Base-by-base conservation (phyloP, 2,888 invertebrate species). In the Dryobota labecula region DNA sequence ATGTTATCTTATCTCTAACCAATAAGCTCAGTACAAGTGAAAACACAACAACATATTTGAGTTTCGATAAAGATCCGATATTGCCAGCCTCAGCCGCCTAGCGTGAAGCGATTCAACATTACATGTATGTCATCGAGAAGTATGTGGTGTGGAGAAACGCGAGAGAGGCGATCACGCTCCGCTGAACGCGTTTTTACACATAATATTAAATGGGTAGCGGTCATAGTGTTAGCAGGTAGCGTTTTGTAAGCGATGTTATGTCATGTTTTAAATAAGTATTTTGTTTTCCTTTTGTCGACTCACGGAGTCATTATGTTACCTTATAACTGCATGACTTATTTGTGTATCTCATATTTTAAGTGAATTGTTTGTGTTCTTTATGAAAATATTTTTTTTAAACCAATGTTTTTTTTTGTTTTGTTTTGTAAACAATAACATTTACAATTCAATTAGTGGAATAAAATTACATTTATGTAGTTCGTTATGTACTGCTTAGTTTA, bases 101-200 rank as follows among this genome's bases (percentile, higher is more conserved):
- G 93, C 94, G 94, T 94, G 93, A 94, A 92, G 92, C 90, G 91
- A 91, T 92, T 88, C 87, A 84, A 82, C 84, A 71, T 86, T 89
- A 92, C 93, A 94, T 93, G 92, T 95, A 92, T 94, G 94, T 94
- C 94, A 92, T 90, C 89, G 86, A 89, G 91, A 95, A 94, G 91
- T 92, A 94, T 94, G 94, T 91, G 89, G 89, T 87, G 92, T 90
- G 93, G 95, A 93, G 95, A 95, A 95, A 96, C 94, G 94, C 93
- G 92, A 91, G 92, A 92, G 93, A 90, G 89, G 90, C 86, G 81
- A 78, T 82, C 89, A 93, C 92, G 95, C 89, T 94, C 87, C 87
- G 92, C 77, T 93, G 94, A 84, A 67, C 89, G 88, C 90, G 88
- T 93, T 94, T 94, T 94, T 91, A 87, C 84, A 76, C 85, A 85